Evolutionary conservation across 37 sponge, comb jelly and placozoan genomes (phyloP).

Genomic region (Ianthella basta): DNA sequence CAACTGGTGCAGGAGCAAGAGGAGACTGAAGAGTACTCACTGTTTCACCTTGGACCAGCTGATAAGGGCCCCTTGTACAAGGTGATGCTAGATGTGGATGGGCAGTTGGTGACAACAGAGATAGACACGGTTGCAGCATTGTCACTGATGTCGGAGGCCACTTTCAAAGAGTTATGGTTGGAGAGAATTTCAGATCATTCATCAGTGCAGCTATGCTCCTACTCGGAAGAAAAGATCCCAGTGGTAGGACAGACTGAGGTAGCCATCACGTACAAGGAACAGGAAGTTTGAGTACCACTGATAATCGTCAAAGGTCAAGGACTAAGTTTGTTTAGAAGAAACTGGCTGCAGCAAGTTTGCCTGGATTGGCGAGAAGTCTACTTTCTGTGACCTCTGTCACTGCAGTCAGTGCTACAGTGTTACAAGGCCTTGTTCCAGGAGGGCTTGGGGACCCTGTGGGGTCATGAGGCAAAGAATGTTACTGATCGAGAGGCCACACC

Average conservation of each 20-base stretch:
- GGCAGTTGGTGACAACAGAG: not conserved
- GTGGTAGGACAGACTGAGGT: not conserved
- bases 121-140: not conserved
- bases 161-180: not conserved
- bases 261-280: not conserved
- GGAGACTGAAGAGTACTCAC: no score
- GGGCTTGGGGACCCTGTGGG: conserved; percentile 34
- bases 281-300: not conserved
- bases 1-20: no score
- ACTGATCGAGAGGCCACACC: not conserved
- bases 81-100: not conserved
- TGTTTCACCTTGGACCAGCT: no score
- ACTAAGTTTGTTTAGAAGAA: not conserved
- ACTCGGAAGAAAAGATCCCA: not conserved
- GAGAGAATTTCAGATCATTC: not conserved
- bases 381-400: not conserved
- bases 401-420: not conserved
- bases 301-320: not conserved
- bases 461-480: conserved; percentile 16
- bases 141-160: not conserved
- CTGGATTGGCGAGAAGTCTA: not conserved
- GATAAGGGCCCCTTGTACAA: no score
- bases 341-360: not conserved
- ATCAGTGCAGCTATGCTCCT: not conserved
- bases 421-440: conserved; percentile 32